These are phyloP conservation scores for Caiman crocodilus DNA, from an alignment of 2,797 vertebrate species.

Conservation along the genomic window DNA sequence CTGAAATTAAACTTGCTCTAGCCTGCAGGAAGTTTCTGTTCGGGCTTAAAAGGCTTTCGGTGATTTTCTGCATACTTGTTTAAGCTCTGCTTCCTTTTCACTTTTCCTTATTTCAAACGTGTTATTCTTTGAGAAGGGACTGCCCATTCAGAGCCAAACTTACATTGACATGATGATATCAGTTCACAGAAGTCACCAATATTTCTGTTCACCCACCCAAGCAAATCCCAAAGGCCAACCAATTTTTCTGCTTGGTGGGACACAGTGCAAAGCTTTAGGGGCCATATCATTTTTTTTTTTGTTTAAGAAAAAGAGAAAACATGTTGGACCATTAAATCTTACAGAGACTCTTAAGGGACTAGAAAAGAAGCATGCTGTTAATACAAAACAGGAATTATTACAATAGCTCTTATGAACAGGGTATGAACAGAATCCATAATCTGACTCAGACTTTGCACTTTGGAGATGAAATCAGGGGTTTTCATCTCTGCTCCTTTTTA, in stretches of 20 bases:
- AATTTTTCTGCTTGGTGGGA: background rate
- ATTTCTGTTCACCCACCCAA: background rate
- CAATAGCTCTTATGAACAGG: background rate
- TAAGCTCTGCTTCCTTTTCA: background rate
- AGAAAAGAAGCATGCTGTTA: background rate
- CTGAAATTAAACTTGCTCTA: conserved; percentile 20
- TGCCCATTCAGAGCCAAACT: background rate
- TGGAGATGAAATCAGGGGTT: background rate
- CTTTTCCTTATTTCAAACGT: background rate
- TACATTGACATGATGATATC: background rate
- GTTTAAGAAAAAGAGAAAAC: background rate
- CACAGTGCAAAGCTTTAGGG: background rate
- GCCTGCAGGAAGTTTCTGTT: conserved; percentile 36
- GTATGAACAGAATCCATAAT: background rate
- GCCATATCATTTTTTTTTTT: background rate
- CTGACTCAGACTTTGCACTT: background rate
- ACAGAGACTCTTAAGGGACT: background rate
- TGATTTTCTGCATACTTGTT: background rate
- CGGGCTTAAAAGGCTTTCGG: background rate
- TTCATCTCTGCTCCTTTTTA: background rate
- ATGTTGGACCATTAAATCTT: background rate
- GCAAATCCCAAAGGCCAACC: background rate
- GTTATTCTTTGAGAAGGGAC: background rate
- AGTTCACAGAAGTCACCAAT: background rate
- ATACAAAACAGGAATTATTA: background rate